Base-by-base conservation (phyloP, 2,113 vertebrate genomes). In the Ondatra zibethicus region DNA sequence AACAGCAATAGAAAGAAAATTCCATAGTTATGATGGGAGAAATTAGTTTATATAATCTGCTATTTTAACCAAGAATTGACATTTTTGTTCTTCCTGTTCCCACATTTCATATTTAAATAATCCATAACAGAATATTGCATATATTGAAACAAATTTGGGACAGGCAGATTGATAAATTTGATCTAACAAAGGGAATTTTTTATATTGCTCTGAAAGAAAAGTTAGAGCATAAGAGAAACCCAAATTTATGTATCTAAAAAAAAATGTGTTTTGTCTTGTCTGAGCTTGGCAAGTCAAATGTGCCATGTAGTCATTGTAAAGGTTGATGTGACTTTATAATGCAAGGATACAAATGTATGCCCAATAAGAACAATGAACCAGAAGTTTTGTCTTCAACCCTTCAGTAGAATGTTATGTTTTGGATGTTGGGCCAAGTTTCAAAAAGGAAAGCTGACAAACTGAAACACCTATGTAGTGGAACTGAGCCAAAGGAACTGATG, bases 211-310 rank as follows among this genome's bases (percentile, higher is more conserved):
- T 70, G 68, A 66, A 85, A 42, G 27, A 88, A 96, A 82, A 68
- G 29, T 29, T 89, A 87, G 6, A 78, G 61, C 12, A 58, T 33
- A 45, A 80, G 1, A 96, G 2, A 94, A 96, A 78, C 31, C 14
- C 12, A 14, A 45, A 27, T 73, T 61, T 27, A 31, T 4, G 42
- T 21, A 52, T 11, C 23, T n/a, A 58, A 84, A 91, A 91, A 45
- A 80, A 84, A 93, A 86, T 19, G 58, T 50, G 33, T 68, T 84
- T 66, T 95, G 39, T 94, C 81, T 9, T 66, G 77, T 87, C 25
- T 89, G 63, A 77, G 29, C 50, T 70, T 33, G 39, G 16, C 36
- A 80, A 87, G 7, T 21, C 39, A 89, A 36, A 72, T 55, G 4
- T 50, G 33, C 72, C 52, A 42, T 63, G 68, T 39, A 13, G 21